A percentile compares a stretch with the other conserved stretches of the same genome.
phyloP scores from a whole-genome alignment of 1,140 invertebrate genomes.

The Marisa cornuarietis region DNA sequence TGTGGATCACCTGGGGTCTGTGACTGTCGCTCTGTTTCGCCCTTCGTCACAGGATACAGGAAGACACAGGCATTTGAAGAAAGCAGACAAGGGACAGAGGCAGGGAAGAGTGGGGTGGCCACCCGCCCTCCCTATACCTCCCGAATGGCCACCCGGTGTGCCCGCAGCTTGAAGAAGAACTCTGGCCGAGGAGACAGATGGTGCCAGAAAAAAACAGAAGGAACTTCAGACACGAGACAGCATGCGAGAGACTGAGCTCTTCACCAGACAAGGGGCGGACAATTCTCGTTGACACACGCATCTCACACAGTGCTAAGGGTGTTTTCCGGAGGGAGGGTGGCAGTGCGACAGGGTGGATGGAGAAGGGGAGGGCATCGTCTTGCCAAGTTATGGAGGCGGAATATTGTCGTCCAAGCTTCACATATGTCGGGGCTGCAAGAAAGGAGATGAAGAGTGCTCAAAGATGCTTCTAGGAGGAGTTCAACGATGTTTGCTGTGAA shows the following conservation, averaged over 20 bases:
- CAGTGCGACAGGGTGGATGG: background rate
- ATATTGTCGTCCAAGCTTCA: background rate
- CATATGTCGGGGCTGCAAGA: too few species aligned
- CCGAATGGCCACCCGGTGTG: constrained; percentile 4
- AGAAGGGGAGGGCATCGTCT: background rate
- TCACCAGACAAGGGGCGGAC: constrained; percentile 10
- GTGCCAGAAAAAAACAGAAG: constrained; percentile 8
- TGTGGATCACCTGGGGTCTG: too few species aligned
- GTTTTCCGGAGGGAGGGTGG: background rate
- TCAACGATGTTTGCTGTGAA: too few species aligned
- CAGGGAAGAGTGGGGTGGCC: background rate
- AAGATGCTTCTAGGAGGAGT: too few species aligned
- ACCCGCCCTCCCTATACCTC: background rate
- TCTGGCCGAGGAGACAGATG: background rate
- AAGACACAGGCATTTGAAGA: background rate
- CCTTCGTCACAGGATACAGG: background rate
- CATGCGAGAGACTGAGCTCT: background rate
- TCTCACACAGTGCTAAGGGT: background rate
- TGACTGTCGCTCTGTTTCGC: background rate
- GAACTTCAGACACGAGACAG: constrained; percentile 1
- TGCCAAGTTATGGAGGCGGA: background rate
- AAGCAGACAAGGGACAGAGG: background rate
- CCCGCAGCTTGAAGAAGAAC: background rate
- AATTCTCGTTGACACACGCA: constrained; percentile 3
- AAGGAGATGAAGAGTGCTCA: too few species aligned